Conservation (phyloP, 2,113 vertebrate species). For the Dunckerocampus dactyliophorus region DNA sequence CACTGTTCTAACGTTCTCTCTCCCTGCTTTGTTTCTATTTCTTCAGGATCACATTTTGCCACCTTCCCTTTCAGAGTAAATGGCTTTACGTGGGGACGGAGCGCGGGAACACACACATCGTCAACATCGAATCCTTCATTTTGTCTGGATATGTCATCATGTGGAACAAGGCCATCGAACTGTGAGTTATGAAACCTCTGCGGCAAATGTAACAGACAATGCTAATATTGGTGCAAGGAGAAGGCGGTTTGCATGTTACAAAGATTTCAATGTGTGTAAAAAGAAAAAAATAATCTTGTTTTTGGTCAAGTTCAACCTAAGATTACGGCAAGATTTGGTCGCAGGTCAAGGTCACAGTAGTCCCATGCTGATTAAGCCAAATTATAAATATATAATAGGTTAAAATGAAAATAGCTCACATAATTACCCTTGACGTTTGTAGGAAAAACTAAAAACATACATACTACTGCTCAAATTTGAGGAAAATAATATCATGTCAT, state of each 20-base stretch:
- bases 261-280: neutral
- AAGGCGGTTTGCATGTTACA: neutral
- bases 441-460: too few relatives aligned
- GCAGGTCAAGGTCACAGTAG: neutral
- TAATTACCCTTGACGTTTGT: neutral
- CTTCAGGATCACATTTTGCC: constrained; percentile 94
- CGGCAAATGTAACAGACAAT: neutral
- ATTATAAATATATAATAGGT: neutral
- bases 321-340: too few relatives aligned
- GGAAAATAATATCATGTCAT: too few relatives aligned
- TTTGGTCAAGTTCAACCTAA: too few relatives aligned
- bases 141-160: constrained; percentile 98
- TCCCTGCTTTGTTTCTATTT: constrained; percentile 21
- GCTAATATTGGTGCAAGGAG: neutral
- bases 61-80: constrained; percentile 98
- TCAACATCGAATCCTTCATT: constrained; percentile 97
- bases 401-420: neutral
- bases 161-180: constrained; percentile 99
- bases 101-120: constrained; percentile 95
- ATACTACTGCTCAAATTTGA: too few relatives aligned
- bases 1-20: constrained; percentile 14
- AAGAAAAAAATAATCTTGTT: too few relatives aligned
- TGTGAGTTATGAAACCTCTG: constrained; percentile 80
- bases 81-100: constrained; percentile 98
- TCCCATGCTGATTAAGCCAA: neutral